Evolutionary conservation across 2,797 vertebrate species (phyloP).

Genomic region (Scolopax rusticola): DNA sequence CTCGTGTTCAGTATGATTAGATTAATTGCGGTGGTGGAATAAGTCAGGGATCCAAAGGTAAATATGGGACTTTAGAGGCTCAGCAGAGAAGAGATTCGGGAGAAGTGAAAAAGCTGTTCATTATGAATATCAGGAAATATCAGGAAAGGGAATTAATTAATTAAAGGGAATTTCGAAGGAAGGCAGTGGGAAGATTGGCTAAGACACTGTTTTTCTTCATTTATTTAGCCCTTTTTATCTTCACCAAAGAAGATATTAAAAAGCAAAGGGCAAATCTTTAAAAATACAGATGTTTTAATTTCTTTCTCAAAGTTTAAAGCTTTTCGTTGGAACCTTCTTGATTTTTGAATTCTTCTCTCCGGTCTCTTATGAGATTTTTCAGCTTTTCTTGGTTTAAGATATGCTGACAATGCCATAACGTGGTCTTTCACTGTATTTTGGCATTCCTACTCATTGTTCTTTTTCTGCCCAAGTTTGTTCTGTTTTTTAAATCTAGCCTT

Average conservation of each 20-base stretch:
- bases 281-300: neutral
- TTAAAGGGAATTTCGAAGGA: neutral
- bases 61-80: neutral
- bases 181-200: neutral
- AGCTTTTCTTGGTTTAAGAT: conserved; percentile 57
- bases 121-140: neutral
- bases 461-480: conserved; percentile 52
- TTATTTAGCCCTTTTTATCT: neutral
- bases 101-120: neutral
- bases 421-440: conserved; percentile 39
- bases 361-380: conserved; percentile 34
- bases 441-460: conserved; percentile 58
- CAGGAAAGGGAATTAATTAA: neutral
- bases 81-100: neutral
- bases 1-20: neutral
- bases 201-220: neutral
- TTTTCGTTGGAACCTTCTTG: conserved; percentile 20
- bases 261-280: neutral
- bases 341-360: conserved; percentile 34
- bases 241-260: neutral
- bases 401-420: conserved; percentile 55
- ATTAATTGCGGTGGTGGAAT: conserved; percentile 31
- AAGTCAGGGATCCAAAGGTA: neutral
- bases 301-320: neutral
- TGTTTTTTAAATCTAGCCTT: conserved; percentile 68